These are phyloP conservation scores for Leptopterna dolabrata DNA, from an alignment of 2,888 invertebrate genomes.

Conservation along the genomic window DNA sequence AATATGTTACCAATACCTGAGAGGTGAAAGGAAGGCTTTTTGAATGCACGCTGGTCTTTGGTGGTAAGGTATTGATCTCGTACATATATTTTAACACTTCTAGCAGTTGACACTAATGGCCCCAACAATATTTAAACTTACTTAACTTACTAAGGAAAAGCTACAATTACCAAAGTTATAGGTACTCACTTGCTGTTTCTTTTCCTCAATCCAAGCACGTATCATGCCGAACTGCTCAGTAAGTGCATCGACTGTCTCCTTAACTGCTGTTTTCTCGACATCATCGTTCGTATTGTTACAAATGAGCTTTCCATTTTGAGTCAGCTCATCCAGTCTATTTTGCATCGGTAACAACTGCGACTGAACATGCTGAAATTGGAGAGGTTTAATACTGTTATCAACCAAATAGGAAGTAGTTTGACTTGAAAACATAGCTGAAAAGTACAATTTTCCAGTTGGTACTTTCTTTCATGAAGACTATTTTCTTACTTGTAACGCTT, in stretches of 20 bases:
- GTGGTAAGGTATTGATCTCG: too few species aligned
- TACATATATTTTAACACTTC: too few species aligned
- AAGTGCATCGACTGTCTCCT: slow-evolving; percentile 79
- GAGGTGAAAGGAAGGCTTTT: not conserved
- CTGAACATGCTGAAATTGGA: slow-evolving; percentile 72
- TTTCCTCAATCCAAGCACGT: slow-evolving; percentile 82
- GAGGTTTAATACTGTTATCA: not conserved
- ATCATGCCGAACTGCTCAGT: slow-evolving; percentile 84
- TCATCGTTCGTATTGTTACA: slow-evolving; percentile 83
- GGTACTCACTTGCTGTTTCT: slow-evolving; percentile 74
- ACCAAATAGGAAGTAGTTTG: not conserved
- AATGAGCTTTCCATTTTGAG: slow-evolving; percentile 81
- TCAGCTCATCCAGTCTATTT: slow-evolving; percentile 82
- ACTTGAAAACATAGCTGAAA: too few species aligned
- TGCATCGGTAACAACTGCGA: slow-evolving; percentile 78
- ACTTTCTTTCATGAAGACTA: not conserved
- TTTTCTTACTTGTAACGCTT: slow-evolving; percentile 73
- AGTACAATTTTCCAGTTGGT: too few species aligned
- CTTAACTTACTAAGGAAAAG: too few species aligned
- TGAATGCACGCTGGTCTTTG: too few species aligned
- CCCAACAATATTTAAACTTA: too few species aligned
- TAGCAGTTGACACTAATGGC: too few species aligned
- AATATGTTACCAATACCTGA: not conserved
- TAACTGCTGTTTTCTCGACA: slow-evolving; percentile 80
- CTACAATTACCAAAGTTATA: too few species aligned